Conservation (phyloP, 2,797 vertebrate genomes). For the Paratrypauchen microcephalus region DNA sequence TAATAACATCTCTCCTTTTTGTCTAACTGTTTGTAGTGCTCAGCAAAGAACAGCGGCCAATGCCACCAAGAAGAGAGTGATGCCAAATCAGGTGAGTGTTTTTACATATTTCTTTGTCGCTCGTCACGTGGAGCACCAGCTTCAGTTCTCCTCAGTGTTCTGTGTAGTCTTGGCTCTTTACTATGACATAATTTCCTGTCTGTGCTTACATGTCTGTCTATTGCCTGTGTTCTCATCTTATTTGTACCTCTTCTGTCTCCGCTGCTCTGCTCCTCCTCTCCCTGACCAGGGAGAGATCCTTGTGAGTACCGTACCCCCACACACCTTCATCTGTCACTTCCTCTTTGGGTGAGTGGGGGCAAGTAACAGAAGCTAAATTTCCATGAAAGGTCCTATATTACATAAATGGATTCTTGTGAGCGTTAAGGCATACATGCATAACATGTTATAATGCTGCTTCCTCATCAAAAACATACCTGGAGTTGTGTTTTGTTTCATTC, state of each 20-base stretch:
- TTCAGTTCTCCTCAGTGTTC: not conserved
- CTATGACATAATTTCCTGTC: slow-evolving; percentile 25
- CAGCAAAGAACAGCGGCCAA: slow-evolving; percentile 87
- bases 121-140: slow-evolving; percentile 4
- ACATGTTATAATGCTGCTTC: too few species aligned
- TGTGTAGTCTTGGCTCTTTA: slow-evolving; percentile 38
- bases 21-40: slow-evolving; percentile 73
- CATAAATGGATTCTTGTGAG: too few species aligned
- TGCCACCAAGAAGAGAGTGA: slow-evolving; percentile 90
- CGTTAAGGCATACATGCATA: too few species aligned
- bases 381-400: not conserved
- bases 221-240: slow-evolving; percentile 19
- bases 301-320: slow-evolving; percentile 76
- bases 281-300: slow-evolving; percentile 79
- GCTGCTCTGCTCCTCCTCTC: slow-evolving; percentile 30
- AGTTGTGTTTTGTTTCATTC: too few species aligned
- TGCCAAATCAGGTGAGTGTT: slow-evolving; percentile 90
- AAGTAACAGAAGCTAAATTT: slow-evolving; percentile 13
- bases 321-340: slow-evolving; percentile 40
- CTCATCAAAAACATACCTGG: too few species aligned
- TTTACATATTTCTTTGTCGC: not conserved
- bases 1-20: not conserved
- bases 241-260: slow-evolving; percentile 29
- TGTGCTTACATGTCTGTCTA: slow-evolving; percentile 35
- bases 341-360: slow-evolving; percentile 42